These are phyloP conservation scores for Cydia pomonella DNA, from an alignment of 1,140 invertebrate genomes.

Conservation along the genomic window DNA sequence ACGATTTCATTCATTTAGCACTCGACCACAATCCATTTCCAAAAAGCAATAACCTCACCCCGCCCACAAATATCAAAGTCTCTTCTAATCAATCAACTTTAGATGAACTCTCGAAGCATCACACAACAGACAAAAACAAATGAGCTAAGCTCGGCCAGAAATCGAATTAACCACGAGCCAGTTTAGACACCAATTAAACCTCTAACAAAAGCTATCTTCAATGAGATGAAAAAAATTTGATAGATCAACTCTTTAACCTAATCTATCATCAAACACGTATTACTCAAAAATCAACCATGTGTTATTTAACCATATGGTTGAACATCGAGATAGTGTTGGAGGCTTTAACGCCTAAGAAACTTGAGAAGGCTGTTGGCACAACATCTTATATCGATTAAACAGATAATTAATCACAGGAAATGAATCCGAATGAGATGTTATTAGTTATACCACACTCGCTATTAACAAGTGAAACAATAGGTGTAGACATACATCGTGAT, in stretches of 20 bases:
- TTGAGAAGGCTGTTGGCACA: constrained; percentile 76
- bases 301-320: constrained; percentile 27
- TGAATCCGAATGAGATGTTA: constrained; percentile 80
- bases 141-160: constrained; percentile 59
- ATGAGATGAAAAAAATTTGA: constrained; percentile 76
- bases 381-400: constrained; percentile 81
- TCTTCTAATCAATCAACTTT: constrained; percentile 74
- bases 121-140: constrained; percentile 69
- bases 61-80: constrained; percentile 55
- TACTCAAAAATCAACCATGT: constrained; percentile 47
- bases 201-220: constrained; percentile 77
- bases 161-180: constrained; percentile 75
- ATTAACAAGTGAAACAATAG: constrained; percentile 80
- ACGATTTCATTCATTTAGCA: constrained; percentile 31
- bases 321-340: constrained; percentile 36
- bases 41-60: constrained; percentile 40
- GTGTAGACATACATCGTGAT: constrained; percentile 56
- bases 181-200: constrained; percentile 78
- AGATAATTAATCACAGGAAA: constrained; percentile 81
- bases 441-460: constrained; percentile 79
- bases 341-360: constrained; percentile 45
- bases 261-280: constrained; percentile 55
- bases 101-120: constrained; percentile 68
- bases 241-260: constrained; percentile 79
- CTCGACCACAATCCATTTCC: constrained; percentile 40